A percentile compares a stretch with the other conserved stretches of the same genome.
Evolutionary conservation across 2,113 vertebrate genomes (phyloP).

Genomic region (Odocoileus virginianus): DNA sequence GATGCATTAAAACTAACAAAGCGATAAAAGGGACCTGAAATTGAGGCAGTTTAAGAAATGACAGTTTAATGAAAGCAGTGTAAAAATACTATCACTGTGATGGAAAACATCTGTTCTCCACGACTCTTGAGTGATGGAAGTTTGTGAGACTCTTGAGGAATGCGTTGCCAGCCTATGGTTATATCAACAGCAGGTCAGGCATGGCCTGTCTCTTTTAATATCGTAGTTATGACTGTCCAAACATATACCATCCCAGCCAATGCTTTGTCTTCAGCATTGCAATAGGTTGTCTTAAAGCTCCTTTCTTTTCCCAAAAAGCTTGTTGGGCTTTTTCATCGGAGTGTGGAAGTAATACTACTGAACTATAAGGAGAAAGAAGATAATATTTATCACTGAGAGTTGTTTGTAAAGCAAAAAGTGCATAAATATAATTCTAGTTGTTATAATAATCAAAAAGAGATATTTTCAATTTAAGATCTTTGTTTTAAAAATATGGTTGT

Average conservation of each 20-base stretch:
- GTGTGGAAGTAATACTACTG: background rate
- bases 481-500: background rate
- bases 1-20: conserved; percentile 79
- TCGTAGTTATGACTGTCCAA: conserved; percentile 9
- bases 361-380: background rate
- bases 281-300: background rate
- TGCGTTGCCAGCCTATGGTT: conserved; percentile 55
- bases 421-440: background rate
- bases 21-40: conserved; percentile 74
- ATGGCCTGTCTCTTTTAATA: conserved; percentile 54
- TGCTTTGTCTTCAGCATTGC: background rate
- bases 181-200: conserved; percentile 58
- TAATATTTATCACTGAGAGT: background rate
- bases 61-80: conserved; percentile 82
- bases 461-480: background rate
- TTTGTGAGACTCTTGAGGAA: conserved; percentile 47
- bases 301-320: background rate
- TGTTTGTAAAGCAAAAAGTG: background rate
- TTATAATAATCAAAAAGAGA: background rate
- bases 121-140: conserved; percentile 68
- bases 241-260: background rate
- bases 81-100: conserved; percentile 75
- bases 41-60: conserved; percentile 77
- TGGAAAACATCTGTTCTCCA: conserved; percentile 75
- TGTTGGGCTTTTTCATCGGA: background rate